phyloP scores from a whole-genome alignment of 2,888 invertebrate genomes.

The Trichogramma dendrolimi region DNA sequence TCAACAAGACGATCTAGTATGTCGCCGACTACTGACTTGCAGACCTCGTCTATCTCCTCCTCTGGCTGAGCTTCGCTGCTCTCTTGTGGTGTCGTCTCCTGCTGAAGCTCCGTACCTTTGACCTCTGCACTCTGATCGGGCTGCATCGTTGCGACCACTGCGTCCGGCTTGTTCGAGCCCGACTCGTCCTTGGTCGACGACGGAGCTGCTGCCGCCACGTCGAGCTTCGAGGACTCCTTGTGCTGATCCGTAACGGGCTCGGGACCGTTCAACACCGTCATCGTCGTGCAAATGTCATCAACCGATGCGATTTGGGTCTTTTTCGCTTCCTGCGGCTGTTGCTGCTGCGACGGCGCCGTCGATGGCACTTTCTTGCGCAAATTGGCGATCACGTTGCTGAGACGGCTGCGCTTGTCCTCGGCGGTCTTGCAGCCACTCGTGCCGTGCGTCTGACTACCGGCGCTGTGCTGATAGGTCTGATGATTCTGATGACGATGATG shows the following conservation, averaged over 20 bases:
- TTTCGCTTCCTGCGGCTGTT: not conserved
- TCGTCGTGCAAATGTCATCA: constrained; percentile 8
- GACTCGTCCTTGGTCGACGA: no score
- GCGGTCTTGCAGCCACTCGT: constrained; percentile 29
- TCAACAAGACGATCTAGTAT: not conserved
- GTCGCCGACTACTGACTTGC: constrained; percentile 2
- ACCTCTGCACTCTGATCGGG: no score
- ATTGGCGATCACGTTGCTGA: constrained; percentile 50
- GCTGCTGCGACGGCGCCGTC: constrained; percentile 11
- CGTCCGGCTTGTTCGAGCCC: not conserved
- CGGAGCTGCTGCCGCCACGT: constrained; percentile 19
- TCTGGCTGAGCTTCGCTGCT: not conserved
- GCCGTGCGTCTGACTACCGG: constrained; percentile 27
- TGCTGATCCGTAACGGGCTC: constrained; percentile 3
- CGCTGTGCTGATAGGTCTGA: constrained; percentile 32
- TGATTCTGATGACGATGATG: constrained; percentile 15
- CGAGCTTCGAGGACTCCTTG: constrained; percentile 13
- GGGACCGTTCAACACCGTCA: constrained; percentile 15
- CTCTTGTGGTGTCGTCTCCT: constrained; percentile 1
- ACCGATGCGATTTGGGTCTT: not conserved
- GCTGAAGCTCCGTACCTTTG: no score
- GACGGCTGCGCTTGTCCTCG: constrained; percentile 47
- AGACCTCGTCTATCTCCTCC: constrained; percentile 37
- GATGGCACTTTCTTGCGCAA: constrained; percentile 46
- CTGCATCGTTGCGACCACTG: not conserved